Evolutionary conservation across 2,797 vertebrate genomes (phyloP), one percentile per base, ranked within the genome.

Genomic region (Orestias chungarensis): DNA sequence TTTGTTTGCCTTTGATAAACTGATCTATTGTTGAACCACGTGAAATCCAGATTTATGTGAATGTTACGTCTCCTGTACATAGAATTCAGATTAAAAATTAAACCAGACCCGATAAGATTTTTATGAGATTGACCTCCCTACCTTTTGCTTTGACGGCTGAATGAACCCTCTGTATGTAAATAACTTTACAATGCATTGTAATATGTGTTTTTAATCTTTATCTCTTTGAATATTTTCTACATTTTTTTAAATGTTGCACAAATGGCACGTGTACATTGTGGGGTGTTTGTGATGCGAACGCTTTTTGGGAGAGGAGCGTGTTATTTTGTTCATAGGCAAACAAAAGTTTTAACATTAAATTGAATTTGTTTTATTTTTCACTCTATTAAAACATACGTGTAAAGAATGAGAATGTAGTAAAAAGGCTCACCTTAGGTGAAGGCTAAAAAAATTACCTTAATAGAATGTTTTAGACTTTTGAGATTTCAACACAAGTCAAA

Each of bases 171-270:
- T 68, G 47, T 81, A 80, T 94, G 91, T 94, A 93, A 89, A 93
- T 92, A 91, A 79, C 83, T 88, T 84, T 85, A 74, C 81, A 84
- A 82, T 78, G 87, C 25, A 10, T 73, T 69, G 79, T 68, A 82
- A 73, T 73, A 74, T 72, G 77, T 85, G 82, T 92, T 94, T 93
- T 93, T 90, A 92, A 90, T 83, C 75, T 66, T 76, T 92, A 90
- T 74, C 73, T 83, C 73, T 87, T 84, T 73, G n/a, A 71, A 82
- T 84, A 82, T 92, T 92, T 93, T 91, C 84, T 93, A 93, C 89
- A 86, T 87, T 91, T 88, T n/a, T 88, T 82, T 85, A 84, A 84
- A 92, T 82, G 46, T 78, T 86, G 91, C 89, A 82, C 77, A 87
- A 87, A 89, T 59, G 66, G 64, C 75, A 62, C 78, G 76, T 87